Evolutionary conservation across 2,113 vertebrate genomes (phyloP), one percentile per base, ranked within the genome.

Genomic region (Chlorodrepanis virens): DNA sequence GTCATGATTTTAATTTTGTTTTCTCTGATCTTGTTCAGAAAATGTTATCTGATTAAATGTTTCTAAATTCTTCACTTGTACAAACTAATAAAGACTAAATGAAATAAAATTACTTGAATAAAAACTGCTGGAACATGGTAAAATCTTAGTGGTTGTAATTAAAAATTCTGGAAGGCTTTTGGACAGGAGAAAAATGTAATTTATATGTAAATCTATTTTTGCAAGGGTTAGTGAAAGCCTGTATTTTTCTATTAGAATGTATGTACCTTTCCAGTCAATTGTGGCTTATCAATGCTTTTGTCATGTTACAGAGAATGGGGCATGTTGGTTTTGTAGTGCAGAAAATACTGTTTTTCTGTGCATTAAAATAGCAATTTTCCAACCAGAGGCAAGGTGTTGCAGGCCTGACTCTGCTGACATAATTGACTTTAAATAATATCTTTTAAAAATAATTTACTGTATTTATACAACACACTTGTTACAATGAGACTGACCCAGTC

Each of bases 201-300:
- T 96, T 94, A 72, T 80, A 67, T 93, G 87, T 87, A 93, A 93
- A 94, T 91, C 31, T 80, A 3, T n/a, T 87, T 82, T 87, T 60
- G 21, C 14, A 80, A 81, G 33, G 23, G 19, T 60, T 83, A 72
- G 8, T 47, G 24, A 72, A 78, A 87, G 31, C 50, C 33, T 76
- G 0, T 74, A 33, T 90, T 88, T 85, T 83, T 80, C 25, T 70
- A 8, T 64, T 83, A 25, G 16, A 81, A 67, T 35, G 35, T 64
- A 54, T 35, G 35, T 64, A 54, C 37, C 27, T 92, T 87, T 85
- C 60, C 52, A 72, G 49, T 76, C 47, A 65, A 12, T 77, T 53
- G 21, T 83, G 33, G 22, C 25, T 92, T 65, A 70, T 70, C 64
- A 67, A 5, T 69, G 40, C 85, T 19, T 64, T 21, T 89, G 44